A percentile compares a stretch with the other conserved stretches of the same genome.
Conservation (phyloP, 2,888 invertebrate species). For the Eupithecia subfuscata region DNA sequence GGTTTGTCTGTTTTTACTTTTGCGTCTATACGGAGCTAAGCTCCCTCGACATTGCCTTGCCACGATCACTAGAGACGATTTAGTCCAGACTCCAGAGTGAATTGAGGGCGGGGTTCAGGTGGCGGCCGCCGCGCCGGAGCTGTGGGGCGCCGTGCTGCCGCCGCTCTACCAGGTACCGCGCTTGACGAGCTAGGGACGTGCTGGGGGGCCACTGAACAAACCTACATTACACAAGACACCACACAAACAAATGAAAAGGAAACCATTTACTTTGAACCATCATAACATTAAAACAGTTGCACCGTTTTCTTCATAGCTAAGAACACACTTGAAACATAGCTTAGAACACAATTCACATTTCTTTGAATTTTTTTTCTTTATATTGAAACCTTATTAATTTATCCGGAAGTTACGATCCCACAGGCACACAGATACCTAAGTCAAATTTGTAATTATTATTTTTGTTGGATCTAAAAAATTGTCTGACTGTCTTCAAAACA, state of each 20-base stretch:
- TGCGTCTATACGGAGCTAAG: not conserved
- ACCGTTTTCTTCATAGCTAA: not conserved
- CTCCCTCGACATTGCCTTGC: not conserved
- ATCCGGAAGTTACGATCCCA: not conserved
- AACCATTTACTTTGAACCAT: not conserved
- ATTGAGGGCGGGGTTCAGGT: conserved; percentile 17
- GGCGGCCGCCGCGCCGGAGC: conserved; percentile 59
- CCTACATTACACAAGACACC: not conserved
- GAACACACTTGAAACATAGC: not conserved
- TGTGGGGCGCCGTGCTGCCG: conserved; percentile 72
- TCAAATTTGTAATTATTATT: not conserved
- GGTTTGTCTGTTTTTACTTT: no score
- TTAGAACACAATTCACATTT: not conserved
- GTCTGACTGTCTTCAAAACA: not conserved
- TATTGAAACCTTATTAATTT: not conserved
- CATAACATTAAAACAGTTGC: not conserved
- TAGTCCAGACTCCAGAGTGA: conserved; percentile 2
- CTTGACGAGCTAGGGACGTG: conserved; percentile 17
- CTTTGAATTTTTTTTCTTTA: no score
- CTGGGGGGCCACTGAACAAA: conserved; percentile 14
- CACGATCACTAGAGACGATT: not conserved
- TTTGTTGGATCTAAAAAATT: not conserved
- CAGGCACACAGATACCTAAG: not conserved
- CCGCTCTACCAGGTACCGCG: conserved; percentile 56
- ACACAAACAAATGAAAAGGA: not conserved